Percentiles rank a stretch among this genome's conserved stretches.
These are phyloP conservation scores for Drosophila guanche DNA, from an alignment of 1,140 invertebrate species.

Conservation along the genomic window DNA sequence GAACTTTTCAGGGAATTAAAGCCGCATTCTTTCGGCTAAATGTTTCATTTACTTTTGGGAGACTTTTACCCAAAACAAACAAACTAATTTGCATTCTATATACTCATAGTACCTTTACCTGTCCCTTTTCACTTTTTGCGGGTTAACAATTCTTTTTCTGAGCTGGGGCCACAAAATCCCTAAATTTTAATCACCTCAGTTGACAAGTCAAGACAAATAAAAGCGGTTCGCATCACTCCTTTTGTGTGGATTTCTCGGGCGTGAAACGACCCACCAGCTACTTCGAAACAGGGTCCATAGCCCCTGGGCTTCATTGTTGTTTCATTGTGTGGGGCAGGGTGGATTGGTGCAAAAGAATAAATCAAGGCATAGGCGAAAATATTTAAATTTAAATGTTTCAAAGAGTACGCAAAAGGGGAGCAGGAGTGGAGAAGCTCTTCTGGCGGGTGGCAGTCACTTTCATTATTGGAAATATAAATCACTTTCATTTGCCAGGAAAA, in stretches of 20 bases:
- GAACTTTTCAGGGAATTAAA: conserved; percentile 26
- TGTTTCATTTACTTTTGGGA: conserved; percentile 6
- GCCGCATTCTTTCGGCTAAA: conserved; percentile 15
- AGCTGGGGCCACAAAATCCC: conserved; percentile 22
- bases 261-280: conserved; percentile 47
- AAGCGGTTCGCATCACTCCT: conserved; percentile 52
- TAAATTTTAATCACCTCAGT: conserved; percentile 77
- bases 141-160: conserved; percentile 32
- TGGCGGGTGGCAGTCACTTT: conserved; percentile 63
- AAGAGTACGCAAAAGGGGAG: conserved; percentile 46
- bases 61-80: neutral
- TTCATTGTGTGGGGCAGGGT: conserved; percentile 16
- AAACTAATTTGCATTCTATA: conserved; percentile 40
- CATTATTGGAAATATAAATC: conserved; percentile 82
- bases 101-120: conserved; percentile 11
- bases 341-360: conserved; percentile 54
- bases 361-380: conserved; percentile 79
- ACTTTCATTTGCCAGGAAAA: conserved; percentile 73
- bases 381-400: conserved; percentile 81
- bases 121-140: conserved; percentile 12
- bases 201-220: conserved; percentile 76
- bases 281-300: neutral
- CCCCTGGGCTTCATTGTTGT: conserved; percentile 15
- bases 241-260: conserved; percentile 53
- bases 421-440: neutral